Evolutionary conservation across 2,888 invertebrate genomes (phyloP), one percentile per base, ranked within the genome.

Genomic region (Hoplodrina blanda): DNA sequence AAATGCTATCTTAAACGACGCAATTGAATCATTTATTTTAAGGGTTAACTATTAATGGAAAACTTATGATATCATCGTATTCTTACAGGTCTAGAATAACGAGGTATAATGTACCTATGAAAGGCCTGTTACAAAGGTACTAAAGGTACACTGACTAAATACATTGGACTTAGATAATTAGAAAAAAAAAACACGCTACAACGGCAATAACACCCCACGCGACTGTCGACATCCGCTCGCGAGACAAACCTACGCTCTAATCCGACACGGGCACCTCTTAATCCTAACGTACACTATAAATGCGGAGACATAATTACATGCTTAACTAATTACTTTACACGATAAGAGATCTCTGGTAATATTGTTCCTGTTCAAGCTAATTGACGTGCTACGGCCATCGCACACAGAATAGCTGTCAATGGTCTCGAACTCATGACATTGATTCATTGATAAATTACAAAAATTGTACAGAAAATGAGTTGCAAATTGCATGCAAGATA

Each of bases 281-380:
- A 59, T 20, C 33, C 44, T 80, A 50, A 66, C 81, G 79, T 83
- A 81, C 49, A 50, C 79, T 87, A 85, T 76, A 83, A 76, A 85
- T 87, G 86, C 84, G 71, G 69, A 78, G 62, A 82, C 64, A 69
- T 78, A 69, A 85, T 81, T 83, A 85, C 74, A 77, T 46, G 46
- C 60, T 77, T 74, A 84, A 54, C 60, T 82, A 76, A 59, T 65
- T 73, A 79, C 61, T 75, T 71, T 82, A 85, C 81, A 86, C 54
- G 63, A 78, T 78, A 76, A 25, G 87, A 85, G 87, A 85, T 85
- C 87, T 80, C 74, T 85, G 85, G 79, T 75, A 69, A 67, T 78
- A 76, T 59, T 80, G 61, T 71, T 76, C 49, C 66, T 69, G 78
- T 80, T 68, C 59, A 62, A 62, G 57, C 50, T 64, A 60, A 50